Conservation (phyloP, 2,797 vertebrate species). For the Fistularia tabacaria region DNA sequence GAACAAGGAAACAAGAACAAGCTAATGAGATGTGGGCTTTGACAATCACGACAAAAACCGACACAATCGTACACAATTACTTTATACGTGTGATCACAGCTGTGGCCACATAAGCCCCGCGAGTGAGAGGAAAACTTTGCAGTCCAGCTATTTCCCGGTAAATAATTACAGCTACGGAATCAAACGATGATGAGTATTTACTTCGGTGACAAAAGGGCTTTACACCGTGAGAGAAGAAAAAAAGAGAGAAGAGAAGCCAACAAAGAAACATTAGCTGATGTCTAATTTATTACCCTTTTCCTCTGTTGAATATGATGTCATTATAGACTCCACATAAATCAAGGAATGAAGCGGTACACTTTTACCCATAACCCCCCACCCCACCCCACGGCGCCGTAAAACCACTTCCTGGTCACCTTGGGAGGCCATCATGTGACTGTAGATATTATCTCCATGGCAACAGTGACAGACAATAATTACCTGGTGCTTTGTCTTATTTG, state of each 20-base stretch:
- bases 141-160: background rate
- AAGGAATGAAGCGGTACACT: conserved; percentile 27
- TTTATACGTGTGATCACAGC: no score
- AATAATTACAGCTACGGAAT: conserved; percentile 2
- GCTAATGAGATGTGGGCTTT: no score
- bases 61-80: no score
- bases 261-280: conserved; percentile 63
- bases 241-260: conserved; percentile 20
- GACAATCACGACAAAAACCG: no score
- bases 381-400: conserved; percentile 36
- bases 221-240: conserved; percentile 3
- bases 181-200: conserved; percentile 13
- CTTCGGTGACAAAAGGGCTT: background rate
- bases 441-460: conserved; percentile 54
- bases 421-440: conserved; percentile 50
- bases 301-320: conserved; percentile 63
- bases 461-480: conserved; percentile 61
- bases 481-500: conserved; percentile 30
- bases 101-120: no score
- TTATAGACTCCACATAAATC: conserved; percentile 66
- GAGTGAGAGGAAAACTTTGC: no score
- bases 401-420: conserved; percentile 76
- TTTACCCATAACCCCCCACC: conserved; percentile 43
- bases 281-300: conserved; percentile 63
- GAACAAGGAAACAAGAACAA: no score